A percentile compares a stretch with the other conserved stretches of the same genome.
Evolutionary conservation across 2,888 invertebrate genomes (phyloP).

Genomic region (Alsophila aescularia): DNA sequence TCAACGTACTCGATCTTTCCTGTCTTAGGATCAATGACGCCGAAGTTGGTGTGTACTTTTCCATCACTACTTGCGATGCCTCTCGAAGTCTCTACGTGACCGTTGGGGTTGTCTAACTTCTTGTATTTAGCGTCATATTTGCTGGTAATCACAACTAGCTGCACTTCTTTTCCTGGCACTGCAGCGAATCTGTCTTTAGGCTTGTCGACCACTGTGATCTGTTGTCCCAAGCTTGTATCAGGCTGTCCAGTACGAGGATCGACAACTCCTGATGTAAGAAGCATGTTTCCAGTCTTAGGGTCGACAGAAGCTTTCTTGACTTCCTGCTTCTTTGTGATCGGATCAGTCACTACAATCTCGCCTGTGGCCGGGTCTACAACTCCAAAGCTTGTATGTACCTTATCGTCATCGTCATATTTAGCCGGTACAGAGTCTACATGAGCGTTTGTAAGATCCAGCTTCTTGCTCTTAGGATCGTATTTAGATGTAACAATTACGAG

Average conservation of each 20-base stretch:
- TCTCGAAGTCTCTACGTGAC: conserved; percentile 76
- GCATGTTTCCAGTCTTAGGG: conserved; percentile 85
- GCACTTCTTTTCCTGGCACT: conserved; percentile 75
- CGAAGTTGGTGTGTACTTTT: conserved; percentile 80
- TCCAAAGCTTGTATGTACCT: conserved; percentile 84
- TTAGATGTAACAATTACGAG: conserved; percentile 83
- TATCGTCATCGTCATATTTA: conserved; percentile 74
- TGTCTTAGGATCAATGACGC: conserved; percentile 82
- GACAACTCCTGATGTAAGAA: conserved; percentile 82
- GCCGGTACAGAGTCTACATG: conserved; percentile 72
- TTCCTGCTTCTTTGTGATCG: conserved; percentile 86
- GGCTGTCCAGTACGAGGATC: conserved; percentile 84
- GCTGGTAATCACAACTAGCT: conserved; percentile 81
- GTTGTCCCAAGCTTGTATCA: conserved; percentile 83
- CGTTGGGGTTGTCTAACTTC: conserved; percentile 81
- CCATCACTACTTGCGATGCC: conserved; percentile 71
- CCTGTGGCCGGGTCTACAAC: conserved; percentile 84
- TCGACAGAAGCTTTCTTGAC: conserved; percentile 86
- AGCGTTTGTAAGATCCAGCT: conserved; percentile 79
- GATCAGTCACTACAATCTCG: conserved; percentile 84
- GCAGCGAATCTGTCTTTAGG: conserved; percentile 70
- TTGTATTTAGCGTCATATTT: conserved; percentile 84
- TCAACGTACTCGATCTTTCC: conserved; percentile 83
- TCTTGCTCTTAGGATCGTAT: conserved; percentile 83
- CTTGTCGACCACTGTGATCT: conserved; percentile 74